A percentile compares a stretch with the other conserved stretches of the same genome.
Conservation (phyloP, 2,113 vertebrate species). For the Ovis canadensis region DNA sequence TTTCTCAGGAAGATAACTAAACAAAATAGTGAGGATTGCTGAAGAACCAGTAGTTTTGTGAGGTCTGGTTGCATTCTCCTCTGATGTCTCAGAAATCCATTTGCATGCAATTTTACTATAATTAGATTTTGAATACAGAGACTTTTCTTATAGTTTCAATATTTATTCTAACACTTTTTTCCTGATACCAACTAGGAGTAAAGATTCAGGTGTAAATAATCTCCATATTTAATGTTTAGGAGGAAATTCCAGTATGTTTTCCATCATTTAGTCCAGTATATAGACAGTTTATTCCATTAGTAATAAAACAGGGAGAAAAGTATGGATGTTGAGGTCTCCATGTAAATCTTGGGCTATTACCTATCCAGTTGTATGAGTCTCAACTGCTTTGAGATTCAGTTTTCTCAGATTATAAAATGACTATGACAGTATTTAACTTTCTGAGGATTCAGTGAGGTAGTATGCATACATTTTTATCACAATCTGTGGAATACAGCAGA, state of each 20-base stretch:
- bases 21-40: not conserved
- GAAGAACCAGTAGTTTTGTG: not conserved
- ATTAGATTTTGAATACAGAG: not conserved
- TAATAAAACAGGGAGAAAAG: not conserved
- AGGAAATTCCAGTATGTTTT: not conserved
- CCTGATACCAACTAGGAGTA: not conserved
- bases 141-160: not conserved
- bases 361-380: not conserved
- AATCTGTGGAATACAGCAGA: not conserved
- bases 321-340: not conserved
- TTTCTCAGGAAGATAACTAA: slow-evolving; percentile 1
- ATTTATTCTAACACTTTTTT: not conserved
- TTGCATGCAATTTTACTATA: not conserved
- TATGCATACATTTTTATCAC: not conserved
- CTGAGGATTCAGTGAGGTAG: not conserved
- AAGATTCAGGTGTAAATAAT: not conserved
- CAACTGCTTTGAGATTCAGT: not conserved
- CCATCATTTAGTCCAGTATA: not conserved
- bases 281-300: not conserved
- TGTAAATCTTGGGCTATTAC: not conserved
- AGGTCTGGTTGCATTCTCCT: not conserved
- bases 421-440: not conserved
- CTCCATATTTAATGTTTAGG: not conserved
- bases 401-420: not conserved
- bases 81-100: not conserved